Evolutionary conservation across 1,140 invertebrate species (phyloP), one percentile per base, ranked within the genome.

Genomic region (Ips typographus): DNA sequence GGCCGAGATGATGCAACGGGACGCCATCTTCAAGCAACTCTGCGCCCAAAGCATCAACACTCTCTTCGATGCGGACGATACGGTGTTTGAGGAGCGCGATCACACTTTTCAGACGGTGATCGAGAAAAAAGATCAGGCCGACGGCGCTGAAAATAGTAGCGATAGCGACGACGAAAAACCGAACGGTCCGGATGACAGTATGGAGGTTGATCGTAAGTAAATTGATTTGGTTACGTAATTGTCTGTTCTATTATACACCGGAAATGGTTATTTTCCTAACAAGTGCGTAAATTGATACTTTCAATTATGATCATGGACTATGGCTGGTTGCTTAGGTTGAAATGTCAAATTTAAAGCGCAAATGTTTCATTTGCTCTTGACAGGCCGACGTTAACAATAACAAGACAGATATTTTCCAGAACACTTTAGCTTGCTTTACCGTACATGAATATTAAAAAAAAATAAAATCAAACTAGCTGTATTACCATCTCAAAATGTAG

Each of bases 1-100:
- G 40, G 73, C 71, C 51, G 83, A 85, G 71, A 69, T 82, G 70
- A 78, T 81, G 53, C 73, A 81, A 55, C 82, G 81, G 71, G 78
- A 81, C 22, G 82, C 85, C 68, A 75, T 86, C 65, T 87, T 87
- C 79, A 83, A 86, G 68, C 84, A 86, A 74, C 81, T 84, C 3
- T 87, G 85, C 76, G 82, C 83, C 61, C 77, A 79, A 58, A 80
- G 76, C 63, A 76, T 81, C 37, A 80, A 80, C 56, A 78, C 83
- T n/a, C 81, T 85, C 71, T 83, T 84, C 67, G 82, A 83, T 71
- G 76, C 84, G 63, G 84, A 85, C 63, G 84, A 85, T 76, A 82
- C 84, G 65, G 84, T 84, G 58, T 83, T 80, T 58, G 81, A 83
- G 39, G 82, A 83, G 47, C 77, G 77, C 47, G 81, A 83, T 39